Base-by-base conservation (phyloP, 1,140 invertebrate genomes). In the Halesus radiatus region DNA sequence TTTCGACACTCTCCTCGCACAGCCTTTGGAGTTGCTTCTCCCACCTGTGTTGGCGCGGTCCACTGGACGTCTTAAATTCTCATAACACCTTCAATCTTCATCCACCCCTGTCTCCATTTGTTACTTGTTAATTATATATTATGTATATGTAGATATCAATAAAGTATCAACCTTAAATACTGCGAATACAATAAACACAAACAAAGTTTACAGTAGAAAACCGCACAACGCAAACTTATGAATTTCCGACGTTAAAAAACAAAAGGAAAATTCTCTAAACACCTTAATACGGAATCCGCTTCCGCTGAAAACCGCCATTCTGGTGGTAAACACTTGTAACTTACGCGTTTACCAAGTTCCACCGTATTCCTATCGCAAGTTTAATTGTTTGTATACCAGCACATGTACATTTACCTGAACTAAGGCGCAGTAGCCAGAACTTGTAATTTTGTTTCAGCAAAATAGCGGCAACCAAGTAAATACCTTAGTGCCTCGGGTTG, bases 381-480 rank as follows among this genome's bases (percentile, higher is more conserved):
- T 58, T 56, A 60, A 75, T 75, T 45, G 72, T 75, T 75, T 56
- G 29, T 58, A 37, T 75, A 60, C 72, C 20, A 45, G 32, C 16
- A 74, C 26, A 58, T 32, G 45, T 45, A 32, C 58, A 75, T 75
- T 75, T 37, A 75, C 72, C 72, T 75, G 66, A 70, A 58, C 54
- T 37, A 50, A 22, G 54, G 23, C 32, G 54, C 53, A 53, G 72
- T 15, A 56, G 22, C 77, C 29, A 68, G 66, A 78, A 78, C 52
- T 68, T 80, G 53, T 80, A 80, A 80, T 76, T 80, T 64, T 75
- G 75, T 80, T 80, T 66, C 78, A 18, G 75, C 72, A 76, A 80
- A 80, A 80, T 80, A 73, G 74, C 78, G 78, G 74, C 72, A 75
- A 75, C 64, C 54, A 72, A 75, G 74, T 80, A 80, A 80, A 80